Percentiles rank a stretch among this genome's conserved stretches.
Conservation (phyloP, 2,797 vertebrate genomes). For the Halcyon smyrnensis region DNA sequence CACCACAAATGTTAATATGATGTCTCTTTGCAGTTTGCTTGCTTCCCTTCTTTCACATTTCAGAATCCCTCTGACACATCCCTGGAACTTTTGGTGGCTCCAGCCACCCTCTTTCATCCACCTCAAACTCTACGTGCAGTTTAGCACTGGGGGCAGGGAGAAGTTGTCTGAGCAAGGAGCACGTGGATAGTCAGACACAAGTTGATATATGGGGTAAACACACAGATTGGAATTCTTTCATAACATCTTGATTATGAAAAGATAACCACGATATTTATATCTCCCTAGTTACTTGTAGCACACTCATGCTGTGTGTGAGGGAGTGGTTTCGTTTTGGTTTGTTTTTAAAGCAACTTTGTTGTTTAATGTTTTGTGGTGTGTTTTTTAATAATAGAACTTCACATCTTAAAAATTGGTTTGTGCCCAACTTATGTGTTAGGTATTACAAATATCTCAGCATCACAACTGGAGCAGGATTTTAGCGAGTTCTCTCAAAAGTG, state of each 20-base stretch:
- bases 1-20: not conserved
- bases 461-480: not conserved
- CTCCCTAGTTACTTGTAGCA: constrained; percentile 27
- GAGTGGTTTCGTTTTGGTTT: not conserved
- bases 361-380: not conserved
- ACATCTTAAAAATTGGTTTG: not conserved
- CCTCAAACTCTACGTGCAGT: constrained; percentile 36
- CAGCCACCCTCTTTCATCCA: not conserved
- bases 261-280: constrained; percentile 46
- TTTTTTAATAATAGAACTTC: not conserved
- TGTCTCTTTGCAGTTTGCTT: not conserved
- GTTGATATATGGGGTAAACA: constrained; percentile 36
- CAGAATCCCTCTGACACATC: not conserved
- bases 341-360: not conserved
- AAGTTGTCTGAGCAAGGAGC: constrained; percentile 35
- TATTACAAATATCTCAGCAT: not conserved
- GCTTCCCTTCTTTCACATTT: not conserved
- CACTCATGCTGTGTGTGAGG: not conserved
- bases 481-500: not conserved
- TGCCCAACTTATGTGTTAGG: not conserved
- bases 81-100: not conserved
- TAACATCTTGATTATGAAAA: constrained; percentile 58
- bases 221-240: constrained; percentile 53
- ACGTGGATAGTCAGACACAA: constrained; percentile 46
- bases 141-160: constrained; percentile 38